phyloP scores from a whole-genome alignment of 2,888 invertebrate genomes.

The Agonum fuliginosum region DNA sequence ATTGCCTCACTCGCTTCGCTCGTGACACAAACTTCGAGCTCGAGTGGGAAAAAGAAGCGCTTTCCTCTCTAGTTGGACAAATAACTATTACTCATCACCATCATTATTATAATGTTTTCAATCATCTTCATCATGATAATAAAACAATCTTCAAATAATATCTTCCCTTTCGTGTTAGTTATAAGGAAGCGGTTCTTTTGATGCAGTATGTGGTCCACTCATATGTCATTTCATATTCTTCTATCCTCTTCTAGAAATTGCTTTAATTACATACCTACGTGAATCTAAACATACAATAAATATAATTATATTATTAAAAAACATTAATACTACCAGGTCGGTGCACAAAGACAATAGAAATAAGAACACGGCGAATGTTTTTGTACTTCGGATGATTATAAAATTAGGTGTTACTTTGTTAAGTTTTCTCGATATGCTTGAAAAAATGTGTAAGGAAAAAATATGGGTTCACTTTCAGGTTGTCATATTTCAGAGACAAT shows the following conservation, averaged over 20 bases:
- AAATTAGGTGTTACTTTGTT: slow-evolving; percentile 36
- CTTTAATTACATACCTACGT: slow-evolving; percentile 1
- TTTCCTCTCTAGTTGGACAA: no score
- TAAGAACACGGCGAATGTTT: slow-evolving; percentile 1
- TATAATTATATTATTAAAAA: slow-evolving; percentile 38
- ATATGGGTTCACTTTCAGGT: no score
- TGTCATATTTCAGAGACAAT: neutral
- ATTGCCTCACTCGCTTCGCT: no score
- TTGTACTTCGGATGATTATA: slow-evolving; percentile 13
- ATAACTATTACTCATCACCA: no score
- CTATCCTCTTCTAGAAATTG: slow-evolving; percentile 10
- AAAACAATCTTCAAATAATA: no score
- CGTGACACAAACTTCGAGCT: no score
- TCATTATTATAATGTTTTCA: no score
- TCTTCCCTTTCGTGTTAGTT: slow-evolving; percentile 6
- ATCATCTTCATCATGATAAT: no score
- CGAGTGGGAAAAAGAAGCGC: no score
- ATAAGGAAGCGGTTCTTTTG: slow-evolving; percentile 5
- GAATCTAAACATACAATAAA: slow-evolving; percentile 28
- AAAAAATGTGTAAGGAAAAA: neutral
- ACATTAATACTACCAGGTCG: slow-evolving; percentile 25
- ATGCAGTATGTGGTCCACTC: slow-evolving; percentile 18
- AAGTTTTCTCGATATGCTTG: slow-evolving; percentile 11
- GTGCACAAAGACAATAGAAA: slow-evolving; percentile 25
- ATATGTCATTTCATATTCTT: slow-evolving; percentile 23